Conservation (phyloP, 2,797 vertebrate genomes). For the Alca torda region DNA sequence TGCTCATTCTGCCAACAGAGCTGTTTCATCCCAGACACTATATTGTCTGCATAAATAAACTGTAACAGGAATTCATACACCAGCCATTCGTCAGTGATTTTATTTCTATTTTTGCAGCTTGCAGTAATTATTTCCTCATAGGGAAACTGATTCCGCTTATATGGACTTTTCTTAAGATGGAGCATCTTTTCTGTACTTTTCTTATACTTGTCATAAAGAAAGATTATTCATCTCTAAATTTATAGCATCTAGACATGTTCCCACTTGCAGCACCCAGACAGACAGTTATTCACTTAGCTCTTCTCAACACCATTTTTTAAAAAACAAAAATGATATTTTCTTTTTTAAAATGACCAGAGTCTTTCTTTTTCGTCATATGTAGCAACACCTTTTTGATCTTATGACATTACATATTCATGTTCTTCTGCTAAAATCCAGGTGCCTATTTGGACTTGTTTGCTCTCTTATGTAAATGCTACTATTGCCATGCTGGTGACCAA, state of each 20-base stretch:
- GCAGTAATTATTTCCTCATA: constrained; percentile 69
- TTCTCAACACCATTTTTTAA: background rate
- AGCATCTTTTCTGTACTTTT: constrained; percentile 60
- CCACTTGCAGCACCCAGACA: constrained; percentile 52
- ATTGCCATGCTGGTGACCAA: background rate
- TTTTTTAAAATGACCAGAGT: background rate
- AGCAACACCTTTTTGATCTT: background rate
- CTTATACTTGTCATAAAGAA: constrained; percentile 48
- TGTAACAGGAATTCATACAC: constrained; percentile 62
- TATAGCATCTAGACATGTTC: constrained; percentile 59
- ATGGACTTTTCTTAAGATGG: constrained; percentile 61
- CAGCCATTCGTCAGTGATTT: constrained; percentile 62
- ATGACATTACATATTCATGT: background rate
- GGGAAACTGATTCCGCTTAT: constrained; percentile 61
- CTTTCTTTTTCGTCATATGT: background rate
- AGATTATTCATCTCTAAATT: constrained; percentile 69
- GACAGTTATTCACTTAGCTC: constrained; percentile 36
- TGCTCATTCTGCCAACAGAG: constrained; percentile 64
- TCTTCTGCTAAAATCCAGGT: background rate
- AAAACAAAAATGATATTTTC: background rate
- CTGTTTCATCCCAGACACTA: constrained; percentile 70
- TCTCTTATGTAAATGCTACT: background rate
- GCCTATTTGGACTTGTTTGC: background rate
- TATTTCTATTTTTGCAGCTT: constrained; percentile 67
- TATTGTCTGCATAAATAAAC: constrained; percentile 73